These are phyloP conservation scores for Rhineura floridana DNA, from an alignment of 2,113 vertebrate genomes.

Conservation along the genomic window DNA sequence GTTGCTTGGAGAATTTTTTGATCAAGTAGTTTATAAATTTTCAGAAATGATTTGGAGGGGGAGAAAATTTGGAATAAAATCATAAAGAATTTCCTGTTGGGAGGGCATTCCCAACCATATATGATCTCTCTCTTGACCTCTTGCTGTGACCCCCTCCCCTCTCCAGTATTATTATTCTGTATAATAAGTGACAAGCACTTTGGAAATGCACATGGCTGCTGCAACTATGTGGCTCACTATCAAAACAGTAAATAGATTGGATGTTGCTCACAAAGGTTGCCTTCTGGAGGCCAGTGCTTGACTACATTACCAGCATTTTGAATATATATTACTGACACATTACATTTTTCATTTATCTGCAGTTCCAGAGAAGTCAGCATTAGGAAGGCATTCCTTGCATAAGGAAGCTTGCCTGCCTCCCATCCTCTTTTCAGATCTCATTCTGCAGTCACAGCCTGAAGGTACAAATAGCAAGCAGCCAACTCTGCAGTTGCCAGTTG, in stretches of 20 bases:
- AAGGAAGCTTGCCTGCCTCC: neutral
- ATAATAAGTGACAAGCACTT: neutral
- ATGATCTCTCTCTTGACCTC: neutral
- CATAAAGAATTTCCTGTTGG: no score
- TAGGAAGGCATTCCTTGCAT: neutral
- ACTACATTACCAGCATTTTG: conserved; percentile 9
- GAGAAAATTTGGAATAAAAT: neutral
- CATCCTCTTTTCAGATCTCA: neutral
- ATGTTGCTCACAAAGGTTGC: neutral
- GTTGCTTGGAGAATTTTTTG: no score
- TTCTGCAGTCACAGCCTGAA: neutral
- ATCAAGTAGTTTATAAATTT: no score
- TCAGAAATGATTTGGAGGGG: no score
- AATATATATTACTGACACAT: conserved; percentile 18
- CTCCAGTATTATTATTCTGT: neutral
- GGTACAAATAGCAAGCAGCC: neutral
- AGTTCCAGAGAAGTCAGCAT: conserved; percentile 14
- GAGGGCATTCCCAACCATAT: neutral
- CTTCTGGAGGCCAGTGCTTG: neutral
- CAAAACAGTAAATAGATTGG: neutral
- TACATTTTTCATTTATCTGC: conserved; percentile 33
- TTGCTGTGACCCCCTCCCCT: neutral
- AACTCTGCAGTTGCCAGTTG: neutral
- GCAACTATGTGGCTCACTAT: neutral
- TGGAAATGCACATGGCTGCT: neutral